Percentiles rank a stretch among this genome's conserved stretches.
Evolutionary conservation across 2,113 vertebrate species (phyloP).

Genomic region (Ceyx melanurus): DNA sequence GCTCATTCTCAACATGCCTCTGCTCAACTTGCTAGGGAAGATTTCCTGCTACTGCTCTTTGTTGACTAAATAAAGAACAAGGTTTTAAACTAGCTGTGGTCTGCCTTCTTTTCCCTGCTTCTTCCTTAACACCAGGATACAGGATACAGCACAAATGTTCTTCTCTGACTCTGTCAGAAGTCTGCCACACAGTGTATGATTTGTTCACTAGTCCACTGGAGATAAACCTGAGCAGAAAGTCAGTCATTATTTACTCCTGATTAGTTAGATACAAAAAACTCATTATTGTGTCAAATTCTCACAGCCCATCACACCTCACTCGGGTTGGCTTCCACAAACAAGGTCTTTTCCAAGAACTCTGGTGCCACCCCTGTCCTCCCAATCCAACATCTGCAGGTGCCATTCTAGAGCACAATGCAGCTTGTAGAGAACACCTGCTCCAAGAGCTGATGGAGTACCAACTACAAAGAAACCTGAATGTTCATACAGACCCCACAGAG

Average conservation of each 20-base stretch:
- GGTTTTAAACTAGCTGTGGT: background rate
- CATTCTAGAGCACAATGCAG: background rate
- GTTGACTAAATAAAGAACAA: background rate
- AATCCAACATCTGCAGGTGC: background rate
- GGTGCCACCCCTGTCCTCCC: background rate
- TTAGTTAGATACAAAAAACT: background rate
- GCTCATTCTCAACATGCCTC: background rate
- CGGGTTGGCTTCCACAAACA: background rate
- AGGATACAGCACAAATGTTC: background rate
- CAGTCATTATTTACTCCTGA: background rate
- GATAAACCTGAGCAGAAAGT: background rate
- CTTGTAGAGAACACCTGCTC: background rate
- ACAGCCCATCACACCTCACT: background rate
- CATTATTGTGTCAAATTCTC: background rate
- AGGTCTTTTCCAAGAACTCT: background rate
- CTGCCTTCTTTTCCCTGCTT: background rate
- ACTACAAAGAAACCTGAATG: background rate
- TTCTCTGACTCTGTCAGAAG: background rate
- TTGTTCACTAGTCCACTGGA: background rate
- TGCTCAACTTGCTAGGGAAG: background rate
- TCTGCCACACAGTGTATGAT: background rate
- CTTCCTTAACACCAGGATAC: background rate
- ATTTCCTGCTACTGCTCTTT: background rate
- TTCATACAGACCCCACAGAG: slow-evolving; percentile 78
- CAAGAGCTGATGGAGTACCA: background rate